These are phyloP conservation scores for Esox lucius DNA, from an alignment of 2,797 vertebrate species.

Conservation along the genomic window DNA sequence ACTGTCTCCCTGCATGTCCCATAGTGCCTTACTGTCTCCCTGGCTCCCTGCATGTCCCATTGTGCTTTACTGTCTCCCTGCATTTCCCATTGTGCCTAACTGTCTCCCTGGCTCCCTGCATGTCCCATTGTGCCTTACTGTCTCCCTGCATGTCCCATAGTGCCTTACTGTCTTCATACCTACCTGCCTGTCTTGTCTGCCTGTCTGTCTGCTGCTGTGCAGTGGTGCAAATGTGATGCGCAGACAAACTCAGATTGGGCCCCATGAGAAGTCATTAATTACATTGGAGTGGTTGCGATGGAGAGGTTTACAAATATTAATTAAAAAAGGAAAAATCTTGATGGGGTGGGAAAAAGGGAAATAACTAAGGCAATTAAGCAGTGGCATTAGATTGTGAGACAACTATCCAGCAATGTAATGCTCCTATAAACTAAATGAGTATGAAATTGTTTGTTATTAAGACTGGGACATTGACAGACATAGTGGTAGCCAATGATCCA, in stretches of 20 bases:
- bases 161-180: neutral
- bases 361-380: neutral
- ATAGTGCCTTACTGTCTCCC: too few relatives aligned
- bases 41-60: too few relatives aligned
- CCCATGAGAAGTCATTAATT: constrained; percentile 56
- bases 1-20: neutral
- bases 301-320: constrained; percentile 39
- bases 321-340: neutral
- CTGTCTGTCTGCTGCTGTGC: constrained; percentile 31
- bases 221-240: constrained; percentile 52
- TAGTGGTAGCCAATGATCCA: neutral
- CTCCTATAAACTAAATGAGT: neutral
- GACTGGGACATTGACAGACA: neutral
- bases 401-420: neutral
- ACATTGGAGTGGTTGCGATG: constrained; percentile 33
- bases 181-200: constrained; percentile 10
- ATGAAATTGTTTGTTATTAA: neutral
- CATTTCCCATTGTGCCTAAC: too few relatives aligned
- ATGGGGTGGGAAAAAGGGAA: neutral
- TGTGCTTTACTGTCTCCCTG: neutral
- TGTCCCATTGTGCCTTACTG: too few relatives aligned
- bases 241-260: constrained; percentile 33
- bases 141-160: too few relatives aligned
- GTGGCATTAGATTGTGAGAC: neutral
- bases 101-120: neutral